Evolutionary conservation across 2,888 invertebrate species (phyloP).

Genomic region (Tipula confusa): DNA sequence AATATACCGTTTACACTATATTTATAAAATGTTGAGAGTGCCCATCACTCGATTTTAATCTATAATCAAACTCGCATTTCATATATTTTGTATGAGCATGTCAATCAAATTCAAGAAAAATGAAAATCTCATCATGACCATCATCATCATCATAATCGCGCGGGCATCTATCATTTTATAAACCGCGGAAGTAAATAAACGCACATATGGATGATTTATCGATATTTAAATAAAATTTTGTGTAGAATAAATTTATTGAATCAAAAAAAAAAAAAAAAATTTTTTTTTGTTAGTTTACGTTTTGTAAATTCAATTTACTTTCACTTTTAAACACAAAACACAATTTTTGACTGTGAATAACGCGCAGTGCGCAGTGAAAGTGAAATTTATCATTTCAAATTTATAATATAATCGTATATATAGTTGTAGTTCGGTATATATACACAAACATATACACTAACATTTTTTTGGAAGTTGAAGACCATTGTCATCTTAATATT

Average conservation of each 20-base stretch:
- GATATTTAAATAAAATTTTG: not conserved
- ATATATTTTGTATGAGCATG: no score
- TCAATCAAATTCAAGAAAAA: not conserved
- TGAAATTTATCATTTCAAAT: slow-evolving; percentile 9
- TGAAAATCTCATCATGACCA: not conserved
- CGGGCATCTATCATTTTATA: not conserved
- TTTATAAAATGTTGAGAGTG: no score
- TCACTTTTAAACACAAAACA: not conserved
- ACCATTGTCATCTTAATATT: not conserved
- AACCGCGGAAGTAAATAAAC: not conserved
- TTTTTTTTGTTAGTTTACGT: not conserved
- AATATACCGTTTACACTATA: no score
- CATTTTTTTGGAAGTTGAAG: not conserved
- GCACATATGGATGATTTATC: slow-evolving; percentile 12
- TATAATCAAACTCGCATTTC: not conserved
- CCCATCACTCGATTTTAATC: not conserved
- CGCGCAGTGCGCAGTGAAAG: not conserved
- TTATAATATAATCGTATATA: not conserved
- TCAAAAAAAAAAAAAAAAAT: not conserved
- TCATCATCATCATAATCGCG: not conserved
- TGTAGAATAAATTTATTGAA: slow-evolving; percentile 7
- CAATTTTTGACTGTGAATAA: not conserved
- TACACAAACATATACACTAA: not conserved
- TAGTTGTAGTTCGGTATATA: no score
- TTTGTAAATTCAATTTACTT: not conserved